phyloP scores from a whole-genome alignment of 2,888 invertebrate species.

The Chloroclystis v-ata region DNA sequence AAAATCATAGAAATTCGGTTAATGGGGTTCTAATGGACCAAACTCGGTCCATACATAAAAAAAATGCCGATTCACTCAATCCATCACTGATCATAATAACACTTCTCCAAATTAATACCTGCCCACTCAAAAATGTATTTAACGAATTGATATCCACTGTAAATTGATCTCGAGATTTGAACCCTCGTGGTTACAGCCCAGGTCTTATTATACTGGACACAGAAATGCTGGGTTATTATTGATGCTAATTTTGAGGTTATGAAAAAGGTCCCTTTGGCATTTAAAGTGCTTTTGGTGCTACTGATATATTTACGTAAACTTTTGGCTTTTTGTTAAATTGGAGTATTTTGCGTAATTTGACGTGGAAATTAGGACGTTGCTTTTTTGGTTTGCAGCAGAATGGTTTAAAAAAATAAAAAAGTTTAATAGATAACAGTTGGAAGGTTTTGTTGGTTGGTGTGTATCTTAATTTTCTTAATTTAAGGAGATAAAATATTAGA shows the following conservation, averaged over 20 bases:
- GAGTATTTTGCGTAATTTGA: slow-evolving; percentile 33
- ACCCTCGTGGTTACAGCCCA: not conserved
- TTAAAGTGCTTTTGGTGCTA: slow-evolving; percentile 69
- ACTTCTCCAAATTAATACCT: slow-evolving; percentile 72
- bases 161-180: slow-evolving; percentile 29
- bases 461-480: no score
- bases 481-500: no score
- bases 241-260: slow-evolving; percentile 69
- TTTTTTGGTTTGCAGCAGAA: no score
- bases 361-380: slow-evolving; percentile 25
- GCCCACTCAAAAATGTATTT: slow-evolving; percentile 57
- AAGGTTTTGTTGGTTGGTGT: no score
- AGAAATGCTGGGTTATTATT: slow-evolving; percentile 56
- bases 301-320: slow-evolving; percentile 72
- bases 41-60: slow-evolving; percentile 38
- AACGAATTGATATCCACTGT: slow-evolving; percentile 43
- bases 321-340: slow-evolving; percentile 42
- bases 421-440: no score
- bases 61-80: slow-evolving; percentile 65
- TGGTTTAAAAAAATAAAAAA: no score
- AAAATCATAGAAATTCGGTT: slow-evolving; percentile 16
- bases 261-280: slow-evolving; percentile 56
- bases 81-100: slow-evolving; percentile 74
- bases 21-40: slow-evolving; percentile 29
- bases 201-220: slow-evolving; percentile 38